Evolutionary conservation across 1,140 invertebrate species (phyloP).

Genomic region (Limonius californicus): DNA sequence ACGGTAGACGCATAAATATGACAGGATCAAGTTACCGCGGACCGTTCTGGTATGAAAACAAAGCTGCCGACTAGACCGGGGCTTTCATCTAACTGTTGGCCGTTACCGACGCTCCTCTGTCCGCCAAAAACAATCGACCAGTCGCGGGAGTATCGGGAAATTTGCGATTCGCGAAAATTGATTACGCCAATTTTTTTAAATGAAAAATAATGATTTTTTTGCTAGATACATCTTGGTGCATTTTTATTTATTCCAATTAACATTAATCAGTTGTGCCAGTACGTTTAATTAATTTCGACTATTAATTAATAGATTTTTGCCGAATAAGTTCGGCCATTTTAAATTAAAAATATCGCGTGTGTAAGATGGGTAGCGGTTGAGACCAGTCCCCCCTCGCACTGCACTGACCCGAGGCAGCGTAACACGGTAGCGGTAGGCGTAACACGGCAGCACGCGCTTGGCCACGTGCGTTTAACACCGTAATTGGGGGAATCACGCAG

Average conservation of each 20-base stretch:
- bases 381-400: conserved; percentile 8
- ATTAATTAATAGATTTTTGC: too few relatives aligned
- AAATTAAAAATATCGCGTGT: conserved; percentile 13
- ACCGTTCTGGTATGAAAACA: neutral
- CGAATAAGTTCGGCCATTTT: too few relatives aligned
- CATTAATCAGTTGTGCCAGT: too few relatives aligned
- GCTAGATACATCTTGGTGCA: too few relatives aligned
- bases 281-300: too few relatives aligned
- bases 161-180: too few relatives aligned
- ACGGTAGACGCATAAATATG: neutral
- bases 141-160: too few relatives aligned
- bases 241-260: too few relatives aligned
- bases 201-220: too few relatives aligned
- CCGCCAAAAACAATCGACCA: neutral
- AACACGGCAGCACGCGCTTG: conserved; percentile 25
- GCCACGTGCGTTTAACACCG: conserved; percentile 26
- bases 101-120: neutral
- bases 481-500: conserved; percentile 18
- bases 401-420: conserved; percentile 21
- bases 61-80: neutral
- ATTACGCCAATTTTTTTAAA: too few relatives aligned
- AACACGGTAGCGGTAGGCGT: conserved; percentile 31
- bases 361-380: conserved; percentile 19
- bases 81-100: conserved; percentile 7
- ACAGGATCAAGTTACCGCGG: conserved; percentile 6